Evolutionary conservation across 2,113 vertebrate genomes (phyloP), one percentile per base, ranked within the genome.

Genomic region (Orientallactaga bullata): DNA sequence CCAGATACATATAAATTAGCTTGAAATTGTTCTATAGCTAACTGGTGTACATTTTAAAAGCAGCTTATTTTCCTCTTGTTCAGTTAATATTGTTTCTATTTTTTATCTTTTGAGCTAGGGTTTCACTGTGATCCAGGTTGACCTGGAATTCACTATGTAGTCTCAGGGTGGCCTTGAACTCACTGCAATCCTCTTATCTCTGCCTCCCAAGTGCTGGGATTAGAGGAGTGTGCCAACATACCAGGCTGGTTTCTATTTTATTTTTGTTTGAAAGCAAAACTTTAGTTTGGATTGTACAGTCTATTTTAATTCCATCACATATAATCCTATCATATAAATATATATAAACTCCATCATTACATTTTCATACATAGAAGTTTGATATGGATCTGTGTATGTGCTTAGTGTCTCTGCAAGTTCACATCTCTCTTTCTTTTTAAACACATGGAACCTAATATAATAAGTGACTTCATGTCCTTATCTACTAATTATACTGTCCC

Each of bases 101-200:
- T 72, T 88, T 73, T 90, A 23, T 63, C 85, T 88, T 89, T 16
- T n/a, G n/a, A n/a, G n/a, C n/a, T n/a, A n/a, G n/a, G n/a, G n/a
- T n/a, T n/a, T n/a, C n/a, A n/a, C n/a, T n/a, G n/a, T n/a, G n/a
- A n/a, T n/a, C n/a, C n/a, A n/a, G n/a, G n/a, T n/a, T n/a, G n/a
- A n/a, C n/a, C n/a, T n/a, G n/a, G n/a, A n/a, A n/a, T n/a, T n/a
- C n/a, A n/a, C n/a, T n/a, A n/a, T n/a, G n/a, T n/a, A n/a, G n/a
- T n/a, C n/a, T n/a, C n/a, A n/a, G n/a, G n/a, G n/a, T n/a, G n/a
- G n/a, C n/a, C n/a, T n/a, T n/a, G n/a, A n/a, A n/a, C n/a, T n/a
- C n/a, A n/a, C n/a, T n/a, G n/a, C n/a, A n/a, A n/a, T n/a, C n/a
- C n/a, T n/a, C n/a, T n/a, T n/a, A n/a, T n/a, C n/a, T n/a, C n/a